Conservation (phyloP, 2,888 invertebrate species). For the Cerastoderma edule region DNA sequence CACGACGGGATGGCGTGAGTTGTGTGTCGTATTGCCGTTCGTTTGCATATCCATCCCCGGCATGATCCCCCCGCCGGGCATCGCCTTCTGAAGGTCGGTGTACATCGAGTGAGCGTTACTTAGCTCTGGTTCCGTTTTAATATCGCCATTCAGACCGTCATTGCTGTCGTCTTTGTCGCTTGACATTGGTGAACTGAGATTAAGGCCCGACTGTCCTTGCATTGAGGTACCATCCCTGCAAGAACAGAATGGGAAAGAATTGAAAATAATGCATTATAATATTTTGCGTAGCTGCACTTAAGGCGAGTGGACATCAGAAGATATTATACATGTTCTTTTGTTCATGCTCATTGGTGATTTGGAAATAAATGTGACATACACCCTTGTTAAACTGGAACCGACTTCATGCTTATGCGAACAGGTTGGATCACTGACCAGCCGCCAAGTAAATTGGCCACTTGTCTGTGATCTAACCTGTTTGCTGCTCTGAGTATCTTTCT, state of each 20-base stretch:
- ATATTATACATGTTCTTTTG: no score
- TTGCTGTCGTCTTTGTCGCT: conserved; percentile 77
- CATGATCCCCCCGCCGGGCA: conserved; percentile 60
- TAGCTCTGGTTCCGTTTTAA: conserved; percentile 72
- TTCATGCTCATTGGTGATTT: no score
- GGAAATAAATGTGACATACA: no score
- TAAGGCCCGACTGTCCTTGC: conserved; percentile 26
- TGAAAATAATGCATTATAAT: conserved; percentile 8
- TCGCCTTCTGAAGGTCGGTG: conserved; percentile 75
- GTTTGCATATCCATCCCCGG: conserved; percentile 58
- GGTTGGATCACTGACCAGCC: no score
- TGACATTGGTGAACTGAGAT: conserved; percentile 61
- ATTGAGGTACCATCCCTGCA: conserved; percentile 22
- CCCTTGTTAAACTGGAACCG: no score
- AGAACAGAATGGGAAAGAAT: conserved; percentile 10
- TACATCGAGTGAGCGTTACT: conserved; percentile 66
- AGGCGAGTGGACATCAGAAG: no score
- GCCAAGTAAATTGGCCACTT: no score
- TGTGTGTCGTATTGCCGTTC: conserved; percentile 40
- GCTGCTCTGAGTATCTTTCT: no score
- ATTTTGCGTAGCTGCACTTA: no score
- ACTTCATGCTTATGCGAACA: no score
- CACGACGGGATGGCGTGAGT: conserved; percentile 47
- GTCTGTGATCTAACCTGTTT: no score
- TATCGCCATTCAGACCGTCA: conserved; percentile 74